Evolutionary conservation across 2,113 vertebrate genomes (phyloP), one percentile per base, ranked within the genome.

Genomic region (Athene noctua): DNA sequence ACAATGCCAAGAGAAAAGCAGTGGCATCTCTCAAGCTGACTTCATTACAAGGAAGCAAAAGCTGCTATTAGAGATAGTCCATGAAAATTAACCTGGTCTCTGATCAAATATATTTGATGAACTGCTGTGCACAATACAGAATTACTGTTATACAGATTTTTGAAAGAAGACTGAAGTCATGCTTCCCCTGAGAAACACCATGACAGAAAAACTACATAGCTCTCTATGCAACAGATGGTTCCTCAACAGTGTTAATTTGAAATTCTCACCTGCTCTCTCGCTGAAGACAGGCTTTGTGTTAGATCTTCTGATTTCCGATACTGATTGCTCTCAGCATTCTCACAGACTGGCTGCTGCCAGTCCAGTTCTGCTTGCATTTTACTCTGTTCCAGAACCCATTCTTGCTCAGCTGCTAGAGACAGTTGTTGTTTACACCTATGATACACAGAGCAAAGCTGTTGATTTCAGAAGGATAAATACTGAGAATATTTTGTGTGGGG

Each of bases 401-500:
- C 98, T 91, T 46, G 94, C 63, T 98, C 96, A 59, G 97, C 70
- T 7, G 98, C 97, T 57, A 90, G 86, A 38, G 94, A 93, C 79
- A 99, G 88, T 80, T 99, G 98, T 80, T 98, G 97, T 63, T 98
- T 98, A 91, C 98, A 99, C 96, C 99, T 99, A 58, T 2, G 5
- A 93, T 18, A 83, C 21, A 68, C 42, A 80, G 58, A 86, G 63
- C 17, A 92, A 92, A 78, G 20, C n/a, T 59, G 51, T 81, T 74
- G 51, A 91, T 81, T 91, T 87, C 81, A 93, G 78, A 55, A 87
- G 25, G 26, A 58, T 36, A 88, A 88, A 82, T 54, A 42, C 30
- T 34, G 40, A 66, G 11, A 16, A 62, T 34, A 4, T 34, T 86
- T 61, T 65, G 15, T 57, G 34, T 27, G 57, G 32, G 17, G 17